Percentiles rank a stretch among this genome's conserved stretches.
These are phyloP conservation scores for Brachypteracias leptosomus DNA, from an alignment of 2,113 vertebrate species.

Conservation along the genomic window DNA sequence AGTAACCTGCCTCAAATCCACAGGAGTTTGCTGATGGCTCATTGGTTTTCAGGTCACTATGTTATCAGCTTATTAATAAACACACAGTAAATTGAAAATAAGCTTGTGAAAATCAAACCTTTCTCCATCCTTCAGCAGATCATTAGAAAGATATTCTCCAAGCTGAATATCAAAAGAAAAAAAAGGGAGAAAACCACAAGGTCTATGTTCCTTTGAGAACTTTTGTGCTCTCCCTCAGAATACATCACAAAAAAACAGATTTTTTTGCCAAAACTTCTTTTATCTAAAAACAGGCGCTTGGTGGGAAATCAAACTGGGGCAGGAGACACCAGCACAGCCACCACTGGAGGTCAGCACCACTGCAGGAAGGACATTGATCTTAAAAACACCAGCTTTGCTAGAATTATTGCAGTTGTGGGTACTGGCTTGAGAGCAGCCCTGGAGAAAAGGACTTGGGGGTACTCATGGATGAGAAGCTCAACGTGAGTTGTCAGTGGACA, in stretches of 20 bases:
- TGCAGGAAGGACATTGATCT: neutral
- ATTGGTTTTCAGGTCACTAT: neutral
- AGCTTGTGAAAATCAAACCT: neutral
- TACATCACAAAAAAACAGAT: neutral
- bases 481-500: no score
- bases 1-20: neutral
- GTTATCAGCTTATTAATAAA: neutral
- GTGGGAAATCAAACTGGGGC: rapidly evolving
- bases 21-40: neutral
- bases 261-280: neutral
- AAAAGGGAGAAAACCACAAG: no score
- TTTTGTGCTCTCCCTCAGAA: neutral
- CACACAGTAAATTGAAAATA: neutral
- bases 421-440: no score
- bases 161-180: neutral
- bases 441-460: no score
- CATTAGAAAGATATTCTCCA: neutral
- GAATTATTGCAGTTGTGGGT: no score
- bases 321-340: neutral
- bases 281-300: rapidly evolving
- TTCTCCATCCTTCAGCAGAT: neutral
- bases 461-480: no score
- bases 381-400: rapidly evolving
- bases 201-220: neutral
- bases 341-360: neutral